Evolutionary conservation across 2,888 invertebrate genomes (phyloP), one percentile per base, ranked within the genome.

Genomic region (Rotaria macrura): DNA sequence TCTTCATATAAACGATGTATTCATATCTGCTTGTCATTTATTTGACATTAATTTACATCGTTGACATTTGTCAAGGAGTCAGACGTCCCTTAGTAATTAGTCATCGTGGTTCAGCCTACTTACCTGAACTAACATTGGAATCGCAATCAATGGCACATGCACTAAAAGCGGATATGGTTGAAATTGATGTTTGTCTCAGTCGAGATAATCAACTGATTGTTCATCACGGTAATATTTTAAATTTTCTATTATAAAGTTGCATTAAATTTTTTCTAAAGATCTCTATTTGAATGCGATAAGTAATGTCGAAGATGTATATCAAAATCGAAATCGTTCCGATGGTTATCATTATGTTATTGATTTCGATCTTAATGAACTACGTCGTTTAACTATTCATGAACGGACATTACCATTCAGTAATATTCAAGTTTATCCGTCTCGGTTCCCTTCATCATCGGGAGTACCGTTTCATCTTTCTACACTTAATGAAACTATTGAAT

Each of bases 161-260:
- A 1, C 43, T 25, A 1, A 2, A n/a, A 25, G 40, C 43, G 10
- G 79, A 79, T n/a, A 79, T 79, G 40, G n/a, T 79, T 79, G 79
- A 79, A 43, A 79, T 79, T 43, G 43, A 79, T 79, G 43, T 79
- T 38, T 79, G 79, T 79, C 79, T 79, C 14, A 79, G n/a, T 79
- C 23, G n/a, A 79, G 79, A 79, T n/a, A 43, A 79, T 40, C 79
- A 79, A 79, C 20, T 79, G 9, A 40, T 79, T 43, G 79, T 79
- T 5, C 25, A 23, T 79, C 79, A 79, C n/a, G 79, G 79, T 79
- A 79, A 79, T 38, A 72, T 29, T 9, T 14, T 1, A 2, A 10
- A 12, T 55, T 55, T 55, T 55, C 9, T 25, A n/a, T 25, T 25
- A 25, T 54, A 25, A 25, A n/a, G 1, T 9, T 25, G 23, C 0